Base-by-base conservation (phyloP, 2,113 vertebrate genomes). In the Sylvietta virens region DNA sequence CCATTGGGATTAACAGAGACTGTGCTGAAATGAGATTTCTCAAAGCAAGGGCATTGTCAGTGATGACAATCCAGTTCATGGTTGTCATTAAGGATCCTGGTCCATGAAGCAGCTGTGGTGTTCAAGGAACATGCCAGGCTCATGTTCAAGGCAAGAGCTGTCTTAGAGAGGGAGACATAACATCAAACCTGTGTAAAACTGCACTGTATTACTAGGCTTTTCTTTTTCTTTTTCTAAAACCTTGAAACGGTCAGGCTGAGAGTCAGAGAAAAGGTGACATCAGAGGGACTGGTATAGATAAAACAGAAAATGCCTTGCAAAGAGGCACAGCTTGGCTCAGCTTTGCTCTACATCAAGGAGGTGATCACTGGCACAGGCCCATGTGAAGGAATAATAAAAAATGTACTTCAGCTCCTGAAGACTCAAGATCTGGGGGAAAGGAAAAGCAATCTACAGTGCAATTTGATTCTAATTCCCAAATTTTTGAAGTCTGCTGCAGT, bases 391-490 rank as follows among this genome's bases (percentile, higher is more conserved):
- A 60, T 60, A 58, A n/a, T 44, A 33, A 58, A 54, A 82, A 76
- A 69, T 1, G 0, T 24, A 11, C 45, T 86, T 86, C 45, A 66
- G 22, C 35, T 71, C 56, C 71, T 74, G 44, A 74, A 67, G 44
- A 44, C 57, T 47, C 44, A 58, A 64, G 56, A 64, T 39, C 39
- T 47, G 27, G 24, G 42, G 33, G 14, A 3, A 7, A 16, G 15
- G 54, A 33, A 71, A 44, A 21, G 33, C 54, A 77, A 88, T 88
- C 88, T 90, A 15, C 3, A 2, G 24, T 9, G 33, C 56, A 86
- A 86, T 86, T 83, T 88, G 18, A 28, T 86, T 88, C 72, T 86
- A 94, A 94, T 84, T 83, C 56, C 31, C 11, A 83, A 88, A 93
- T 56, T 64, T 94, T 54, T 3, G 8, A 91, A 85, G 64, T 66